phyloP scores from a whole-genome alignment of 37 sponge, comb jelly and placozoan species.

The Crambe crambe region DNA sequence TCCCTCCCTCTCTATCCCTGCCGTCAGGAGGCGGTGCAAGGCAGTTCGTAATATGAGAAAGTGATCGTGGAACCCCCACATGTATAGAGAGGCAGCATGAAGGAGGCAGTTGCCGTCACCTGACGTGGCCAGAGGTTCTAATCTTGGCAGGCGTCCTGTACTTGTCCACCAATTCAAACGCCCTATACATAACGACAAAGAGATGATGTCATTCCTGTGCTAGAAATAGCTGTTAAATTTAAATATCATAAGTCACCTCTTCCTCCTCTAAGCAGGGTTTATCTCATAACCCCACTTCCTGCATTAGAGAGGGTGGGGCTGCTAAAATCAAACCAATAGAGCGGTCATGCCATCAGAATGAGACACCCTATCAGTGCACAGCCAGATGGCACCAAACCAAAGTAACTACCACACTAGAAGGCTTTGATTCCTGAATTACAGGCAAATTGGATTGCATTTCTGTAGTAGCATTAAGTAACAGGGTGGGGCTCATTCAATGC shows the following conservation, averaged over 20 bases:
- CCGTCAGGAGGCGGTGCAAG: conserved; percentile 71
- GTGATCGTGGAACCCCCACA: conserved; percentile 93
- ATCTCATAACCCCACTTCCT: neutral
- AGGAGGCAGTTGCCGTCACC: conserved; percentile 98
- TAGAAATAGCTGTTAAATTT: too few species aligned
- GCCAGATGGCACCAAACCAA: neutral
- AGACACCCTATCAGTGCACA: neutral
- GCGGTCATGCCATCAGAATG: too few species aligned
- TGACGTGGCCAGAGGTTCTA: conserved; percentile 84
- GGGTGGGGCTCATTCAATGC: neutral
- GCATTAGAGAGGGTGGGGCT: neutral
- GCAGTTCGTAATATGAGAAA: conserved; percentile 78
- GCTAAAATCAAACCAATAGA: too few species aligned
- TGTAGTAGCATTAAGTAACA: neutral
- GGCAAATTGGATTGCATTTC: neutral
- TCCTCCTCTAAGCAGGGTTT: too few species aligned
- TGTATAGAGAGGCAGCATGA: conserved; percentile 93
- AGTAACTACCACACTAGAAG: neutral
- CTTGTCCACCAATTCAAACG: conserved; percentile 89
- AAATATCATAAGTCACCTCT: too few species aligned
- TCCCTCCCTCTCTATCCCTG: conserved; percentile 24
- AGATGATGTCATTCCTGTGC: too few species aligned
- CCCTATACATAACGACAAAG: conserved; percentile 6
- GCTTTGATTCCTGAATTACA: neutral
- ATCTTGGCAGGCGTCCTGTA: conserved; percentile 57